These are phyloP conservation scores for Hydrozoanthus tunicans DNA, from an alignment of 64 coral and sea anemone genomes.

Conservation along the genomic window DNA sequence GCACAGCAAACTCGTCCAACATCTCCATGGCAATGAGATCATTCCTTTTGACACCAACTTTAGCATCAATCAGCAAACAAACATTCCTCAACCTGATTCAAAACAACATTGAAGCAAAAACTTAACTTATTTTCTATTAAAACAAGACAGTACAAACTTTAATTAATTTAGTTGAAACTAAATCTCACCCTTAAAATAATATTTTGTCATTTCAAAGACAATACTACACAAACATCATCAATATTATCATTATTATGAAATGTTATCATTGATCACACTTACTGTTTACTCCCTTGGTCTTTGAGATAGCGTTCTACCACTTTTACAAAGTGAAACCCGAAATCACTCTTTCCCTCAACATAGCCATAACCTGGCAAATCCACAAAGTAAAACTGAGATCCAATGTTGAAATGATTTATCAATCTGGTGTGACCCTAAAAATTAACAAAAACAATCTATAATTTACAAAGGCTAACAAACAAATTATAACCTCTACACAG, in stretches of 20 bases:
- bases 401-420: slow-evolving; percentile 81
- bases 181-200: neutral
- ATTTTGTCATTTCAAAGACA: no score
- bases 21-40: slow-evolving; percentile 89
- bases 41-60: slow-evolving; percentile 88
- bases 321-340: slow-evolving; percentile 80
- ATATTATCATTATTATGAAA: neutral
- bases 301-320: slow-evolving; percentile 81
- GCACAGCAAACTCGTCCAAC: slow-evolving; percentile 70
- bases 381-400: slow-evolving; percentile 77
- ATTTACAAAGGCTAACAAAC: no score
- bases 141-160: no score
- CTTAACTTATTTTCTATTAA: no score
- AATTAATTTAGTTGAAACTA: neutral
- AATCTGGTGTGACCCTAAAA: slow-evolving; percentile 87
- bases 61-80: slow-evolving; percentile 84
- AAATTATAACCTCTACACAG: no score
- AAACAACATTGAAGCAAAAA: no score
- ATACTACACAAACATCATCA: no score
- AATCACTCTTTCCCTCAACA: slow-evolving; percentile 61
- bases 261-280: neutral
- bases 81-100: slow-evolving; percentile 69
- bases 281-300: slow-evolving; percentile 73
- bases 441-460: neutral
- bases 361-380: slow-evolving; percentile 91